phyloP scores from a whole-genome alignment of 1,140 invertebrate species.

The Drosophila orena region DNA sequence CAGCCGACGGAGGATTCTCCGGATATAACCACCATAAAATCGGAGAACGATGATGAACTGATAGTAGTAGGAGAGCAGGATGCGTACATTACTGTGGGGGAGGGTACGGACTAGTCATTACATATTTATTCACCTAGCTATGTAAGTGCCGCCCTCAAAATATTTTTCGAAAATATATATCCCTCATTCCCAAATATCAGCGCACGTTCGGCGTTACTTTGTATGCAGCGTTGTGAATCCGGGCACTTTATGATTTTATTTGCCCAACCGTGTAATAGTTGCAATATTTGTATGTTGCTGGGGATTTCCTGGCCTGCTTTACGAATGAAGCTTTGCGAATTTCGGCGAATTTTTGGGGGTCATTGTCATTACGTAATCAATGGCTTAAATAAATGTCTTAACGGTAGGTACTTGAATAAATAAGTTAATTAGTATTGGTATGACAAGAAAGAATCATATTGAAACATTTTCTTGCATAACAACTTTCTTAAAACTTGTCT shows the following conservation, averaged over 20 bases:
- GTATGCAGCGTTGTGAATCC: slow-evolving; percentile 51
- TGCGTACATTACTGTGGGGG: slow-evolving; percentile 53
- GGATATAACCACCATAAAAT: slow-evolving; percentile 10
- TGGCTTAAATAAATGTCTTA: too few species aligned
- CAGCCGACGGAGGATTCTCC: background rate
- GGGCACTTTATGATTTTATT: slow-evolving; percentile 53
- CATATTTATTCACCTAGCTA: slow-evolving; percentile 22
- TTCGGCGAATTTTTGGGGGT: slow-evolving; percentile 23
- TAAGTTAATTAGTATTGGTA: too few species aligned
- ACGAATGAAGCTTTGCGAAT: slow-evolving; percentile 11
- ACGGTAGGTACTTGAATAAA: too few species aligned
- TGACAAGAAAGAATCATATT: too few species aligned
- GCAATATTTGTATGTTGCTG: slow-evolving; percentile 65
- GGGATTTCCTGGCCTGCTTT: slow-evolving; percentile 47
- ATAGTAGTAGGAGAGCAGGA: slow-evolving; percentile 41
- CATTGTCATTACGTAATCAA: slow-evolving; percentile 35
- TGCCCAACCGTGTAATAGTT: slow-evolving; percentile 50
- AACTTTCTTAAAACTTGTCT: background rate
- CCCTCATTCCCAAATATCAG: slow-evolving; percentile 24
- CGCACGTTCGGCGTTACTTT: slow-evolving; percentile 51
- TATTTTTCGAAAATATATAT: background rate
- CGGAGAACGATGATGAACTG: slow-evolving; percentile 11
- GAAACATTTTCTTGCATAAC: too few species aligned
- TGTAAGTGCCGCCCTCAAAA: slow-evolving; percentile 20
- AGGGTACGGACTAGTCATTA: slow-evolving; percentile 28